Base-by-base conservation (phyloP, 1,140 invertebrate genomes). In the Caenorhabditis remanei region DNA sequence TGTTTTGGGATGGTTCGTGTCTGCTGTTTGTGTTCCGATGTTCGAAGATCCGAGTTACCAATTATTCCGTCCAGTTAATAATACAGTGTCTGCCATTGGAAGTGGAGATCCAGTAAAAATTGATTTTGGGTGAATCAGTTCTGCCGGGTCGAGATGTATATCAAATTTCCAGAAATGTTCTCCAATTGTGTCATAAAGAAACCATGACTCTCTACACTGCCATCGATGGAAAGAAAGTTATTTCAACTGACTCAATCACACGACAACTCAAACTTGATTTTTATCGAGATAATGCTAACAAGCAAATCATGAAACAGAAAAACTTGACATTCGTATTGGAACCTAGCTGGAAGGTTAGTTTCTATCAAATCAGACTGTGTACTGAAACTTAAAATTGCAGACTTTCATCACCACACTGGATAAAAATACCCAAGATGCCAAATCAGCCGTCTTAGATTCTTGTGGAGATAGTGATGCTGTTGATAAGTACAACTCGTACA, bases 121-220 rank as follows among this genome's bases (percentile, higher is more conserved):
- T 43, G 53, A 79, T 50, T 53, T 79, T 50, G 71, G 71, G 71
- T 50, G 19, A 2, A 41, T 6, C 5, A 43, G 5, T 43, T 46
- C 9, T 32, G 32, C 6, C 24, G 2, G n/a, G 8, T n/a, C 14
- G 61, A 21, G 5, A 63, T 32, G 32, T 6, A 24, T 4, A 14
- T 13, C 11, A 50, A 11, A 32, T 32, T 32, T 79, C 24, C 71
- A 79, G 71, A 53, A 13, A 79, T 19, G 21, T 79, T 79, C 46
- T 79, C 13, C 21, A 79, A 9, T 50, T n/a, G 6, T 79, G 71
- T 46, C 50, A 79, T 14, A 16, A 50, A 24, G 46, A 46, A 48
- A 48, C 21, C 6, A 79, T 79, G 71, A 79, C 71, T 19, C 6
- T 79, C 6, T 79, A 79, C 46, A 79, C 71, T 48, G 71, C 71